Conservation (phyloP, 1,140 invertebrate species). For the Meteorus sp. region DNA sequence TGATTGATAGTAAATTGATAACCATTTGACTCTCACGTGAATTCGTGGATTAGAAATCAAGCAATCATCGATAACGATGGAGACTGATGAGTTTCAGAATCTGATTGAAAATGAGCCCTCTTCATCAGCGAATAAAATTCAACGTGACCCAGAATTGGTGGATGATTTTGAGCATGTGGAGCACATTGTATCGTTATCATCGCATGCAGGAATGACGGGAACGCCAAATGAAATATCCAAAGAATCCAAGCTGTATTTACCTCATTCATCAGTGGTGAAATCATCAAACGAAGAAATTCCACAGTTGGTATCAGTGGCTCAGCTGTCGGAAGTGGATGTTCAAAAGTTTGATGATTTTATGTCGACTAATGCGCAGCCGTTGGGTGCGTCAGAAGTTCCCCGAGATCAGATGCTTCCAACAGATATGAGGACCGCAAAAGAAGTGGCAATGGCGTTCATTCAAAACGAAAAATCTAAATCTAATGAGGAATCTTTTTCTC, state of each 20-base stretch:
- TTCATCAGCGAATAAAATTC: constrained; percentile 40
- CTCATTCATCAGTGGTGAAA: constrained; percentile 33
- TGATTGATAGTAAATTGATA: no score
- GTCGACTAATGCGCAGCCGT: constrained; percentile 21
- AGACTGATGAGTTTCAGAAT: neutral
- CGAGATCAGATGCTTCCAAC: constrained; percentile 30
- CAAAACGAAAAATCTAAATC: constrained; percentile 55
- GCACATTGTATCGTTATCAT: constrained; percentile 55
- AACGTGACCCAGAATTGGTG: constrained; percentile 67
- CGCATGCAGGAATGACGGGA: no score
- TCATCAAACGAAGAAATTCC: constrained; percentile 32
- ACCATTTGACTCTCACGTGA: no score
- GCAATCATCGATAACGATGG: constrained; percentile 1
- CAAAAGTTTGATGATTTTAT: constrained; percentile 33
- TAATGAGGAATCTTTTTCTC: no score
- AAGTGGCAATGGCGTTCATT: constrained; percentile 57
- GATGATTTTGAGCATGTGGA: constrained; percentile 74
- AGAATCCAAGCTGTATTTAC: constrained; percentile 29
- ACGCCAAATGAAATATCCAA: constrained; percentile 7
- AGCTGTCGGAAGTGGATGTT: constrained; percentile 50
- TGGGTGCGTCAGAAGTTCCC: constrained; percentile 39
- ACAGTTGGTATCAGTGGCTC: constrained; percentile 47
- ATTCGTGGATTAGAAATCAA: neutral
- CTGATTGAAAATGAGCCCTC: neutral
- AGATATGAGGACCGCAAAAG: constrained; percentile 44